phyloP scores from a whole-genome alignment of 2,888 invertebrate species.

The Agrochola circellaris region DNA sequence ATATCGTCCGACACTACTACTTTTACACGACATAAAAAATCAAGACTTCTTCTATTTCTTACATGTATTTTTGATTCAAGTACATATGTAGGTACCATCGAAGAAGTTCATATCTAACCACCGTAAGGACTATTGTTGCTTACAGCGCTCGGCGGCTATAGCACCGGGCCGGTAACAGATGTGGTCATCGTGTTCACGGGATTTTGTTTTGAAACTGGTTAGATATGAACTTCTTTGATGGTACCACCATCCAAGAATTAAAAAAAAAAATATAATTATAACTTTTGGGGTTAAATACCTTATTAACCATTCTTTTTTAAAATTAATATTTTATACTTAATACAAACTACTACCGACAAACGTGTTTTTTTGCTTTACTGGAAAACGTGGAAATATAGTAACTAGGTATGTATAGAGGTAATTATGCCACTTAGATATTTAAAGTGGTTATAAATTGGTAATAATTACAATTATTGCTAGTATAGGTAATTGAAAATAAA shows the following conservation, averaged over 20 bases:
- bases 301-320: too few species aligned
- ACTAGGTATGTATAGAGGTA: not conserved
- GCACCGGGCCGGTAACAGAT: too few species aligned
- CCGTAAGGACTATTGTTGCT: too few species aligned
- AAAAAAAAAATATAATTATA: not conserved
- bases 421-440: not conserved
- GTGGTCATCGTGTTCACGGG: too few species aligned
- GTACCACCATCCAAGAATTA: not conserved
- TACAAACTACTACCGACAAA: not conserved
- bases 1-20: slow-evolving; percentile 14
- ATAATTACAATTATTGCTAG: not conserved
- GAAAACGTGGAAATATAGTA: not conserved
- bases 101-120: too few species aligned
- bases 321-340: too few species aligned
- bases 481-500: slow-evolving; percentile 10
- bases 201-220: too few species aligned
- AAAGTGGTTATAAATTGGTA: not conserved
- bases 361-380: not conserved
- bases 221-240: too few species aligned
- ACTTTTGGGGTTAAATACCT: not conserved
- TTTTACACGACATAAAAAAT: slow-evolving; percentile 27
- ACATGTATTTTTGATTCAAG: not conserved
- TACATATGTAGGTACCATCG: not conserved
- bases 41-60: slow-evolving; percentile 23
- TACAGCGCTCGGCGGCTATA: too few species aligned